Evolutionary conservation across 2,888 invertebrate genomes (phyloP).

Genomic region (Zaprionus bogoriensis): DNA sequence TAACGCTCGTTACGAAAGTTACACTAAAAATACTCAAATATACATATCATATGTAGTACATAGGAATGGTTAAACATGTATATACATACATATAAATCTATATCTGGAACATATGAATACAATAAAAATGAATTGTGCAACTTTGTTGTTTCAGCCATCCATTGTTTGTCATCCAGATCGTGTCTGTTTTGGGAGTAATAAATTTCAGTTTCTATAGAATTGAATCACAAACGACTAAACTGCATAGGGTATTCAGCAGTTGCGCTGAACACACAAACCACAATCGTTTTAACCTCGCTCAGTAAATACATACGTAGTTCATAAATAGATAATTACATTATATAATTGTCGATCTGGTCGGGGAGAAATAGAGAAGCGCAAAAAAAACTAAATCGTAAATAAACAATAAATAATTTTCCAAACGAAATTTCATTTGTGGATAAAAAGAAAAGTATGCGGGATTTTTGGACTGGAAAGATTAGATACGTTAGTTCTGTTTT

Average conservation of each 20-base stretch:
- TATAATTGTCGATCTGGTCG: neutral
- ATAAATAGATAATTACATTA: neutral
- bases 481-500: neutral
- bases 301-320: neutral
- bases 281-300: neutral
- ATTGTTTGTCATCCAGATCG: neutral
- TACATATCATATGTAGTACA: neutral
- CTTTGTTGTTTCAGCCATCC: neutral
- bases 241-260: neutral
- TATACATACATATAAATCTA: neutral
- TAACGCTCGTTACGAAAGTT: conserved; percentile 12
- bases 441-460: neutral
- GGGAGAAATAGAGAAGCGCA: neutral
- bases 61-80: too few relatives aligned
- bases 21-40: neutral
- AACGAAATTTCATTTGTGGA: neutral
- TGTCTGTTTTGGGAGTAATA: neutral
- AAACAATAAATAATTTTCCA: neutral
- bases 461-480: neutral
- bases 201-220: neutral
- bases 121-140: neutral
- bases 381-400: neutral
- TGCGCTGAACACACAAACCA: neutral
- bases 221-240: neutral
- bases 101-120: neutral